phyloP scores from a whole-genome alignment of 2,113 vertebrate species.

The Mesoclemmys tuberculata region DNA sequence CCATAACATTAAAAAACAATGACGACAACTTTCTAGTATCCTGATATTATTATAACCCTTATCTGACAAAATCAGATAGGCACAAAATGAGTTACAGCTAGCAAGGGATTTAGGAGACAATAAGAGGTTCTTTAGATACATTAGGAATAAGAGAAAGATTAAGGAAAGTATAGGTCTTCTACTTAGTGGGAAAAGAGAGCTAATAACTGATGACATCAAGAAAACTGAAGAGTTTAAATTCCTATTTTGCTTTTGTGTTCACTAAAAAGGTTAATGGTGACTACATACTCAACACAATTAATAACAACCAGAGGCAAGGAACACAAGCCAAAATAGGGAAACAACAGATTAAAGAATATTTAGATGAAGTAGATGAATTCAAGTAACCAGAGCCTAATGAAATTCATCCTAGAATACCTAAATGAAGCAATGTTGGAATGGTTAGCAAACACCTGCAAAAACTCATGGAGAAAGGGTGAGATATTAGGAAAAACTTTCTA shows the following conservation, averaged over 20 bases:
- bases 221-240: background rate
- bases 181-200: background rate
- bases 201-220: background rate
- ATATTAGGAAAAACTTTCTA: too few species aligned
- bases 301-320: background rate
- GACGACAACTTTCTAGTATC: background rate
- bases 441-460: background rate
- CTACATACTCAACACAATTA: background rate
- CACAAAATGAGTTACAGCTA: too few species aligned
- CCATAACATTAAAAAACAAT: background rate
- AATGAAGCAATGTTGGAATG: background rate
- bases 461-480: background rate
- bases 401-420: background rate
- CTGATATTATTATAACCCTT: background rate
- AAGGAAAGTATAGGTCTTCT: background rate
- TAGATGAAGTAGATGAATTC: background rate
- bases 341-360: background rate
- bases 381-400: background rate
- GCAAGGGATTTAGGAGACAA: background rate
- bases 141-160: background rate
- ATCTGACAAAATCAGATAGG: background rate
- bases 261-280: background rate
- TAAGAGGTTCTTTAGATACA: background rate
- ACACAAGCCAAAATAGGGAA: background rate
- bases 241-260: background rate